Base-by-base conservation (phyloP, 2,888 invertebrate species). In the Rhagium mordax region DNA sequence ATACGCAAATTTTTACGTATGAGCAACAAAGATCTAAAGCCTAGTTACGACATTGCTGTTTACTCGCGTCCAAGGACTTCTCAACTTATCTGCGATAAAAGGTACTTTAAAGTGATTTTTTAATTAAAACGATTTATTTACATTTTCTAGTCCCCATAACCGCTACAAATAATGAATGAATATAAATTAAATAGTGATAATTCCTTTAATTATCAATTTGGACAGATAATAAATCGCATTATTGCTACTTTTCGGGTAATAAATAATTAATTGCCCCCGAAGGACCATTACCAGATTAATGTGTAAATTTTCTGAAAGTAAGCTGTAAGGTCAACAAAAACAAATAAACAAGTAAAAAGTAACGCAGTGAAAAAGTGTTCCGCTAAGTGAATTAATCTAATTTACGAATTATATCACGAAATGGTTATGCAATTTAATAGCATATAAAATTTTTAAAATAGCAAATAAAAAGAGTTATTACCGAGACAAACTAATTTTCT, bases 391-490 rank as follows among this genome's bases (percentile, higher is more conserved):
- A 13, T 41, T 41, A 41, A 41, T 41, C 41, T 41, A 41, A 41
- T 41, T 41, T 41, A 41, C 41, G n/a, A 41, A 41, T 41, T 41
- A n/a, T 41, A 41, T 41, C 41, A 41, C 41, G n/a, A 33, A 33
- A 8, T 13, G 41, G n/a, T 41, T 41, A 41, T 41, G n/a, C 16
- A 51, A 24, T 27, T 20, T 24, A 24, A 24, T 24, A 24, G 24
- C 3, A 13, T 27, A 27, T 55, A 55, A 55, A 55, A 55, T 55
- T 5, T 3, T 3, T 6, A 15, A 55, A 24, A 55, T 18, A 51
- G 16, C 55, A 55, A 55, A 55, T 13, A 55, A 55, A 55, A 55
- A 55, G 27, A n/a, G 13, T n/a, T 27, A 55, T 55, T 21, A 24
- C 27, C 13, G 13, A 27, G 24, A 6, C 21, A 5, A 10, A 27